Evolutionary conservation across 1,140 invertebrate species (phyloP).

Genomic region (Pseudomyrmex pallidus): DNA sequence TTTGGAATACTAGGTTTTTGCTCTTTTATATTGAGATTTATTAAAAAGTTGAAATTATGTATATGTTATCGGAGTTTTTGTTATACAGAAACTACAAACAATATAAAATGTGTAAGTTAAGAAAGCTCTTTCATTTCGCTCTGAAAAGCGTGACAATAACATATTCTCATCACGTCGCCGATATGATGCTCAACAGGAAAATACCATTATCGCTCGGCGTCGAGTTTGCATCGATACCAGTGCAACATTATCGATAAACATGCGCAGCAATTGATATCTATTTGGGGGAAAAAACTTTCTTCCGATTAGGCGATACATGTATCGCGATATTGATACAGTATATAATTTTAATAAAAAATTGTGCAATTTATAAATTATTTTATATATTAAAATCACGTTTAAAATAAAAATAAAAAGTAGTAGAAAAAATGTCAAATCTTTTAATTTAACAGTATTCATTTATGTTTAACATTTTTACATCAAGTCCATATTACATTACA

Average conservation of each 20-base stretch:
- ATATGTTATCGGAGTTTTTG: too few relatives aligned
- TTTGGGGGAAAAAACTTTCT: neutral
- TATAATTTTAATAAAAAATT: too few relatives aligned
- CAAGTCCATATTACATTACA: neutral
- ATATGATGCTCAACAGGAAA: conserved; percentile 10
- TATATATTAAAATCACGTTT: too few relatives aligned
- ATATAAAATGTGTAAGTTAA: too few relatives aligned
- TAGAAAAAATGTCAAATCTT: too few relatives aligned
- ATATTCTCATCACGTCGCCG: neutral
- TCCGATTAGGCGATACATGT: conserved; percentile 15
- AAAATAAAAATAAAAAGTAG: too few relatives aligned
- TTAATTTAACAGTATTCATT: conserved; percentile 2
- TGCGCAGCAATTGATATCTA: neutral
- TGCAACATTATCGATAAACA: conserved; percentile 27
- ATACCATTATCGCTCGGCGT: neutral
- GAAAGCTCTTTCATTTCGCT: too few relatives aligned
- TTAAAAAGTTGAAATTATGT: too few relatives aligned
- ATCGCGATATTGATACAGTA: neutral
- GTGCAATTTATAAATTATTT: too few relatives aligned
- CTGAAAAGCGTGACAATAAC: neutral
- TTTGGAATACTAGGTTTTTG: too few relatives aligned
- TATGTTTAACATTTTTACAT: neutral
- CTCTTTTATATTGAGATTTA: too few relatives aligned
- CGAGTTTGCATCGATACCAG: conserved; percentile 17
- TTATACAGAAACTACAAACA: too few relatives aligned